Percentiles rank a stretch among this genome's conserved stretches.
Evolutionary conservation across 2,888 invertebrate species (phyloP).

Genomic region (Aspidapion aeneum): DNA sequence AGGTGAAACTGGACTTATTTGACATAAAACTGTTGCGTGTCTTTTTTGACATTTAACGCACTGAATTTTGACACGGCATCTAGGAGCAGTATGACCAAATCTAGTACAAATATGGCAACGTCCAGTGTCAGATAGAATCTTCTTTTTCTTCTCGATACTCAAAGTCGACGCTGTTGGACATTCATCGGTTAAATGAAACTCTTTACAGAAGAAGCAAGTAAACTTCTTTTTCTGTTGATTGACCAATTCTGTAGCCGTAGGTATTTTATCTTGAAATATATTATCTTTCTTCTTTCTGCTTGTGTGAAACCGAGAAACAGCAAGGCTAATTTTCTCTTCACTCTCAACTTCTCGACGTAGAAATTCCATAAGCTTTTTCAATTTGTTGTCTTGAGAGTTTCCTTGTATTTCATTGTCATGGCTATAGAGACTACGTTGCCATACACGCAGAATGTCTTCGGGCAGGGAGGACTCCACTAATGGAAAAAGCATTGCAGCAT

Average conservation of each 20-base stretch:
- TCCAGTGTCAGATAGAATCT: neutral
- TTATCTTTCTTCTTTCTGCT: neutral
- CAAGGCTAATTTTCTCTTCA: conserved; percentile 9
- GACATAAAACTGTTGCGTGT: neutral
- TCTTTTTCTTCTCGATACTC: neutral
- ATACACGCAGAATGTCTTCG: neutral
- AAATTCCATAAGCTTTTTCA: conserved; percentile 8
- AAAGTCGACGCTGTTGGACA: neutral
- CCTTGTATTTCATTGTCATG: conserved; percentile 1
- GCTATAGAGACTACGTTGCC: neutral
- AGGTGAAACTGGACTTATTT: neutral
- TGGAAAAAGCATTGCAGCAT: conserved; percentile 1
- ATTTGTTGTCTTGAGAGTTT: neutral
- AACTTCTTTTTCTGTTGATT: neutral
- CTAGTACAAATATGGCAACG: neutral
- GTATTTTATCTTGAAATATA: neutral
- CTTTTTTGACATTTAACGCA: neutral
- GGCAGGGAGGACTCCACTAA: neutral
- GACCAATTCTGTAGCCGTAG: neutral
- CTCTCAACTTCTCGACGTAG: conserved; percentile 14
- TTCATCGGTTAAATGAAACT: neutral
- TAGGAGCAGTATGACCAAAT: neutral
- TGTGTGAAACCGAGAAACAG: conserved; percentile 4
- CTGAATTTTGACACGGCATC: neutral
- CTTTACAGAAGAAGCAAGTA: neutral